Evolutionary conservation across 2,888 invertebrate genomes (phyloP).

Genomic region (Oxytorus armatus): DNA sequence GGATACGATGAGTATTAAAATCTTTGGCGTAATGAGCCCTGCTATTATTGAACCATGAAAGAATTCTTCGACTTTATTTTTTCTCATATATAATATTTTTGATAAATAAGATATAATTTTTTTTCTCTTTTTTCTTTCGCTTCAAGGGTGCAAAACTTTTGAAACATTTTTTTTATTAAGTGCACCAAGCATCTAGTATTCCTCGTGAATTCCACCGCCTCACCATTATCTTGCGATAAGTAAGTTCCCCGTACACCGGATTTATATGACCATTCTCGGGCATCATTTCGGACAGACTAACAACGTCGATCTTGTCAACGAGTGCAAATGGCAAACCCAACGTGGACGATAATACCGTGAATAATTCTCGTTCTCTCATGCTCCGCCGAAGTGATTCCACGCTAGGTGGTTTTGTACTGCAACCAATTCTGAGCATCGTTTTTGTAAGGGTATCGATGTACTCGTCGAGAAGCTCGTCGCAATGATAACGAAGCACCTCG

Average conservation of each 20-base stretch:
- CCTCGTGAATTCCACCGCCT: constrained; percentile 74
- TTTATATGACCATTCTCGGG: constrained; percentile 65
- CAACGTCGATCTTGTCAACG: not conserved
- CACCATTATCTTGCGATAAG: constrained; percentile 69
- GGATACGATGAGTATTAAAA: too few species aligned
- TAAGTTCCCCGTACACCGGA: constrained; percentile 52
- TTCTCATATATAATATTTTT: too few species aligned
- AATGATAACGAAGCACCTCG: constrained; percentile 67
- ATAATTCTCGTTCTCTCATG: constrained; percentile 66
- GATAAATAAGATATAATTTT: not conserved
- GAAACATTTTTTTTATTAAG: not conserved
- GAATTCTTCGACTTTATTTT: too few species aligned
- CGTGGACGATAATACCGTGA: constrained; percentile 72
- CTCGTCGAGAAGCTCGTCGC: constrained; percentile 71
- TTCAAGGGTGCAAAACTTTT: not conserved
- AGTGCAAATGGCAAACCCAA: constrained; percentile 72
- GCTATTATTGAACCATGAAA: too few species aligned
- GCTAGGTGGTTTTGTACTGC: constrained; percentile 73
- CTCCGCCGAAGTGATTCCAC: constrained; percentile 67
- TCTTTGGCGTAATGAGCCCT: too few species aligned
- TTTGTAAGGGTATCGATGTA: constrained; percentile 71
- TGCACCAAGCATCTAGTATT: constrained; percentile 69
- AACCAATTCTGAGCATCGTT: constrained; percentile 74
- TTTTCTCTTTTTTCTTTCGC: not conserved
- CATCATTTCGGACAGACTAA: not conserved